Evolutionary conservation across 2,113 vertebrate genomes (phyloP).

Genomic region (Cynocephalus volans): DNA sequence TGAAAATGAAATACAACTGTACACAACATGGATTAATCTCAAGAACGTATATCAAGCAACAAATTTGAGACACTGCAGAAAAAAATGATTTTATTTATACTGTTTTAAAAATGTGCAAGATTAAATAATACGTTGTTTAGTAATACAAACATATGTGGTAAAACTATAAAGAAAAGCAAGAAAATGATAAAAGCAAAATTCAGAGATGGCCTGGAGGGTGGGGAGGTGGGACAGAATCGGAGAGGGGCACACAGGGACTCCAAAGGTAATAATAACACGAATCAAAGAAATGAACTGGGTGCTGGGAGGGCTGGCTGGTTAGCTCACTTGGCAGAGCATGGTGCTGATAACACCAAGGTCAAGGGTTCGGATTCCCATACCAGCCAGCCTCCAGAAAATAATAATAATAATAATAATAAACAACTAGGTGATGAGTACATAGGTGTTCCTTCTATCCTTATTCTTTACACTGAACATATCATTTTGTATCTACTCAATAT

Average conservation of each 20-base stretch:
- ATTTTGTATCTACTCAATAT: slow-evolving; percentile 4
- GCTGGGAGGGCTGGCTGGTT: too few species aligned
- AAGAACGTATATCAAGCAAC: not conserved
- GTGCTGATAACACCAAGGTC: too few species aligned
- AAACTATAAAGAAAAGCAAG: slow-evolving; percentile 4
- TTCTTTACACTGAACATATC: not conserved
- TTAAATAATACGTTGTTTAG: not conserved
- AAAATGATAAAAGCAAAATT: not conserved
- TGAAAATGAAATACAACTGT: not conserved
- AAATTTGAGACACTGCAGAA: not conserved
- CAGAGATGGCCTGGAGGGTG: not conserved
- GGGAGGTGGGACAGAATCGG: not conserved
- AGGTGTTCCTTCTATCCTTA: not conserved
- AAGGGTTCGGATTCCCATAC: too few species aligned
- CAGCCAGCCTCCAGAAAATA: too few species aligned
- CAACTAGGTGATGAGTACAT: too few species aligned
- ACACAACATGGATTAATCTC: not conserved
- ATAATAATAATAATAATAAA: too few species aligned
- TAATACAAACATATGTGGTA: not conserved
- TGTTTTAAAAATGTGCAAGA: slow-evolving; percentile 7
- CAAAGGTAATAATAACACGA: not conserved
- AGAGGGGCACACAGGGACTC: not conserved
- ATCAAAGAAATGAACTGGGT: too few species aligned
- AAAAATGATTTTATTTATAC: not conserved
- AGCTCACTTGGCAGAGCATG: too few species aligned